Percentiles rank a stretch among this genome's conserved stretches.
Evolutionary conservation across 2,797 vertebrate species (phyloP).

Genomic region (Eleutherodactylus coqui): DNA sequence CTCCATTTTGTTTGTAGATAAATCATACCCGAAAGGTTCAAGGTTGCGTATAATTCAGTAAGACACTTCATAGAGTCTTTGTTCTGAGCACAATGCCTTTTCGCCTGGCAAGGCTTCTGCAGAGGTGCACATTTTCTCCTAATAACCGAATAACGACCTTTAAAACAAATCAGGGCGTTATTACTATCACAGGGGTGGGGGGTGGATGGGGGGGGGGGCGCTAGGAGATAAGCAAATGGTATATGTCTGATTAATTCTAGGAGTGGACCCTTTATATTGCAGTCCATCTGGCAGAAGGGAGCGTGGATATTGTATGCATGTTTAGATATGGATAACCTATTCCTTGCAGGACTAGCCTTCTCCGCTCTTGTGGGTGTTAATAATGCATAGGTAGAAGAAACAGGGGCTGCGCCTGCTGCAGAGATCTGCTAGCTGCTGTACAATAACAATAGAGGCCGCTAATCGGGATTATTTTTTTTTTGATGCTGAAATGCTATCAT

Average conservation of each 20-base stretch:
- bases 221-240: constrained; percentile 15
- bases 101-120: background rate
- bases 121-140: background rate
- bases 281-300: constrained; percentile 34
- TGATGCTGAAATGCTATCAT: background rate
- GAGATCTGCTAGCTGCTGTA: constrained; percentile 1
- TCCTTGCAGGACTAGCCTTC: background rate
- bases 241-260: constrained; percentile 34
- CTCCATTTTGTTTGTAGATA: constrained; percentile 53
- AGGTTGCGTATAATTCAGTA: constrained; percentile 49
- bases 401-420: constrained; percentile 9
- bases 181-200: background rate
- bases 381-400: constrained; percentile 40
- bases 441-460: background rate
- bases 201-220: background rate
- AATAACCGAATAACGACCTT: constrained; percentile 42
- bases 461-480: background rate
- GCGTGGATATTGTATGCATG: constrained; percentile 15
- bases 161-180: constrained; percentile 42
- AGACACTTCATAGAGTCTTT: constrained; percentile 44
- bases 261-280: constrained; percentile 30
- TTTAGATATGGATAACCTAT: constrained; percentile 25
- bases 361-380: constrained; percentile 42
- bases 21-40: constrained; percentile 50
- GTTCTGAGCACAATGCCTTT: constrained; percentile 27